phyloP scores from a whole-genome alignment of 1,140 invertebrate genomes.

The Brachionus paranguensis region DNA sequence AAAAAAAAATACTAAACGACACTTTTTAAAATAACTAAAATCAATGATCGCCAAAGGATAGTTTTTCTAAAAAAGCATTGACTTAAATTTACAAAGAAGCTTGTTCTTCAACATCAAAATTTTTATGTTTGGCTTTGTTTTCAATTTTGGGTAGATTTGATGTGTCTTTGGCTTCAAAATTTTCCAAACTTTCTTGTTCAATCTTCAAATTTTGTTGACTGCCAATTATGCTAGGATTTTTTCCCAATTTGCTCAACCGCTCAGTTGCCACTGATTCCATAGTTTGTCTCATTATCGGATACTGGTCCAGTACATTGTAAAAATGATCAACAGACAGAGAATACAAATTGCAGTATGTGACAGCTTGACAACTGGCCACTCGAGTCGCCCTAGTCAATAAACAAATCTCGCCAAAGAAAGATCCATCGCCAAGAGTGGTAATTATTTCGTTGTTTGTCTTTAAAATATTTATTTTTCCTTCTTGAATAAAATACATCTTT shows the following conservation, averaged over 20 bases:
- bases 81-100: neutral
- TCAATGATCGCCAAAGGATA: too few species aligned
- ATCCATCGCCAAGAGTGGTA: slow-evolving; percentile 92
- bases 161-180: neutral
- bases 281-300: slow-evolving; percentile 92
- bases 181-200: neutral
- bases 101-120: neutral
- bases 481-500: slow-evolving; percentile 99
- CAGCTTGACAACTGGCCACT: slow-evolving; percentile 88
- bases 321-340: slow-evolving; percentile 95
- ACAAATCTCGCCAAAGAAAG: slow-evolving; percentile 94
- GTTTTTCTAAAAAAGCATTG: too few species aligned
- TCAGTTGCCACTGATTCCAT: slow-evolving; percentile 98
- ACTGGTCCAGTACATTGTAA: slow-evolving; percentile 90
- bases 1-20: too few species aligned
- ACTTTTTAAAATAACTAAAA: too few species aligned
- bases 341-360: slow-evolving; percentile 97
- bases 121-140: neutral
- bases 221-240: slow-evolving; percentile 72
- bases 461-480: slow-evolving; percentile 85
- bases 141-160: neutral
- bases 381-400: slow-evolving; percentile 84
- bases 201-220: neutral
- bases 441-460: slow-evolving; percentile 89
- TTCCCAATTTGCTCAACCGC: slow-evolving; percentile 93